These are phyloP conservation scores for Kryptolebias ocellatus DNA, from an alignment of 2,797 vertebrate species.

Conservation along the genomic window DNA sequence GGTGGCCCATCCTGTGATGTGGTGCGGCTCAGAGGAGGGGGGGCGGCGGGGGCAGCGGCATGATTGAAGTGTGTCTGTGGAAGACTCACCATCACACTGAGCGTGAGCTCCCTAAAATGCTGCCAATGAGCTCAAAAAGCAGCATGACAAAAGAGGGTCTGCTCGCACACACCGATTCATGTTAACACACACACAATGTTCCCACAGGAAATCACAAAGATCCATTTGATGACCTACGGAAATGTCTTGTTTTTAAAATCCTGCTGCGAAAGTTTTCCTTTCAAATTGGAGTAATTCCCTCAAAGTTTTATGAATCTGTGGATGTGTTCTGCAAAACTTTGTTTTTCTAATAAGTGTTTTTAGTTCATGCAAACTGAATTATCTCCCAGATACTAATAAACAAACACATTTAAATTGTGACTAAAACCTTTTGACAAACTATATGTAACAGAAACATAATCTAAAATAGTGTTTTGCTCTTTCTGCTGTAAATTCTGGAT, in stretches of 20 bases:
- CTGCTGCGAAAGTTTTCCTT: neutral
- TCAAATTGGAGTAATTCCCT: conserved; percentile 1
- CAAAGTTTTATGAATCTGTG: conserved; percentile 6
- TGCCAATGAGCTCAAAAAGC: conserved; percentile 75
- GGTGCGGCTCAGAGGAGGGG: conserved; percentile 58
- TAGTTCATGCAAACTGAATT: neutral
- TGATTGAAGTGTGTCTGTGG: conserved; percentile 73
- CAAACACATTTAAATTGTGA: neutral
- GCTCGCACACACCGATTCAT: conserved; percentile 52
- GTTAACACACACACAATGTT: conserved; percentile 48
- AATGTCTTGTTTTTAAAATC: conserved; percentile 7
- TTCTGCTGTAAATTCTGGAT: neutral
- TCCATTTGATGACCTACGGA: conserved; percentile 3
- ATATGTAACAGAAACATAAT: neutral
- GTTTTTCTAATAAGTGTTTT: neutral
- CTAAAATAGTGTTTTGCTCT: neutral
- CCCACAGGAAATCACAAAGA: conserved; percentile 26
- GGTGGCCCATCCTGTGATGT: conserved; percentile 75
- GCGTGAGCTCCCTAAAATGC: conserved; percentile 69
- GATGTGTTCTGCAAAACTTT: neutral
- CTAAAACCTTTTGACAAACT: neutral
- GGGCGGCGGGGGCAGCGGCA: conserved; percentile 62
- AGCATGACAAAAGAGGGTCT: conserved; percentile 62
- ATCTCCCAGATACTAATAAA: neutral
- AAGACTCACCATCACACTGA: conserved; percentile 66